Evolutionary conservation across 37 sponge, comb jelly and placozoan species (phyloP).

Genomic region (Amphimedon queenslandica): DNA sequence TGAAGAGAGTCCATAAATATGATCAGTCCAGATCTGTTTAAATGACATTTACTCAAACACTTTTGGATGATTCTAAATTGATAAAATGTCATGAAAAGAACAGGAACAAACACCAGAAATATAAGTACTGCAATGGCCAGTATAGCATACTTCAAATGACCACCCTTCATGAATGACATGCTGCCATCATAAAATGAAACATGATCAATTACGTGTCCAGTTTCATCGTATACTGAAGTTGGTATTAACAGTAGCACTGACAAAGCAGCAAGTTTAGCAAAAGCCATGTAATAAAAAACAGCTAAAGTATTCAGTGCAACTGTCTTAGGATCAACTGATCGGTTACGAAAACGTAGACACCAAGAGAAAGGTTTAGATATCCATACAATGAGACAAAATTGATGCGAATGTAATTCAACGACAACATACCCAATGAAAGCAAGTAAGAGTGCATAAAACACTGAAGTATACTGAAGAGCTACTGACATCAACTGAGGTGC

Average conservation of each 20-base stretch:
- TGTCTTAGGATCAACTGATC: not conserved
- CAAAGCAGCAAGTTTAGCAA: not conserved
- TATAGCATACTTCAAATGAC: not conserved
- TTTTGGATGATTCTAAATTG: slow-evolving; percentile 5
- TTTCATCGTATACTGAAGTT: not conserved
- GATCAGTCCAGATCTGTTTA: slow-evolving; percentile 3
- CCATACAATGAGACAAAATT: slow-evolving; percentile 5
- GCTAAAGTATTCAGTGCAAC: slow-evolving; percentile 11
- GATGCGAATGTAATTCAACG: not conserved
- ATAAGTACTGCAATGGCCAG: not conserved
- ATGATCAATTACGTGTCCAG: not conserved
- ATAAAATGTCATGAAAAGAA: slow-evolving; percentile 10
- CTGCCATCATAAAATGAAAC: slow-evolving; percentile 4
- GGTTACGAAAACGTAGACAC: not conserved
- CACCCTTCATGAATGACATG: not conserved
- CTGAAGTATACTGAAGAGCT: not conserved
- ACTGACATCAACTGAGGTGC: not conserved
- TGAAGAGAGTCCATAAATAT: slow-evolving; percentile 1
- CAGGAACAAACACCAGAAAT: slow-evolving; percentile 4
- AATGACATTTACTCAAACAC: not conserved
- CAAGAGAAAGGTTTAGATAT: not conserved
- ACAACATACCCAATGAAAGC: not conserved
- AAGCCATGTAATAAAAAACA: not conserved
- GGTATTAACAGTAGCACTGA: not conserved
- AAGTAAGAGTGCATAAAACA: not conserved